phyloP scores from a whole-genome alignment of 2,888 invertebrate genomes.

The Meta bourneti region DNA sequence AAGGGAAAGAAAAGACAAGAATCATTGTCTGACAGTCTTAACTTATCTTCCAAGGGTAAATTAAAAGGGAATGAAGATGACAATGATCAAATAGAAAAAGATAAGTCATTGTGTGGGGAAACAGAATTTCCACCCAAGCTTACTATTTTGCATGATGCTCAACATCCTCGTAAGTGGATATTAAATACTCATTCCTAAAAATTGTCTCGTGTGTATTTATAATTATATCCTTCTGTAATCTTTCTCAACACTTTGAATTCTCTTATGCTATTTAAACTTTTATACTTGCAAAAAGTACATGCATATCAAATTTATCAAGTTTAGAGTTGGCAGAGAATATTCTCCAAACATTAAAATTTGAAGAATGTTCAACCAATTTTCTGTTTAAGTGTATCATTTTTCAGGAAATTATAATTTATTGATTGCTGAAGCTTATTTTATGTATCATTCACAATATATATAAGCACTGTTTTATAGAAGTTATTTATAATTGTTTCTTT shows the following conservation, averaged over 20 bases:
- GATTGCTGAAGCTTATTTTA: neutral
- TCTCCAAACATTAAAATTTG: too few relatives aligned
- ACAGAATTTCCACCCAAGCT: neutral
- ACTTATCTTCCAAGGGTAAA: neutral
- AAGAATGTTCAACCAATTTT: neutral
- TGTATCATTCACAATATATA: too few relatives aligned
- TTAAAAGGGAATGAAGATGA: neutral
- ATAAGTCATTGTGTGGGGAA: neutral
- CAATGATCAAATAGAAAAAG: neutral
- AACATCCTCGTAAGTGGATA: conserved; percentile 9
- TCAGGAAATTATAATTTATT: neutral
- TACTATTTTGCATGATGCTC: conserved; percentile 1
- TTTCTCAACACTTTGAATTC: neutral
- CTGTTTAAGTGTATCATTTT: neutral
- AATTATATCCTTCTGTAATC: neutral
- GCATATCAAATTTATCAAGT: neutral
- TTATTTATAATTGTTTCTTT: neutral
- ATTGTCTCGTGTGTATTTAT: neutral
- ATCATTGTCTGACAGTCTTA: neutral
- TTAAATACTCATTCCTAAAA: neutral
- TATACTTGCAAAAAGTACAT: too few relatives aligned
- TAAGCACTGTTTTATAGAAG: neutral
- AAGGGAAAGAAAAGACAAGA: conserved; percentile 26
- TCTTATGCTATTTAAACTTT: neutral
- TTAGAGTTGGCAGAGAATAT: neutral